A percentile compares a stretch with the other conserved stretches of the same genome.
These are phyloP conservation scores for Nibea albiflora DNA, from an alignment of 2,113 vertebrate genomes.

Conservation along the genomic window DNA sequence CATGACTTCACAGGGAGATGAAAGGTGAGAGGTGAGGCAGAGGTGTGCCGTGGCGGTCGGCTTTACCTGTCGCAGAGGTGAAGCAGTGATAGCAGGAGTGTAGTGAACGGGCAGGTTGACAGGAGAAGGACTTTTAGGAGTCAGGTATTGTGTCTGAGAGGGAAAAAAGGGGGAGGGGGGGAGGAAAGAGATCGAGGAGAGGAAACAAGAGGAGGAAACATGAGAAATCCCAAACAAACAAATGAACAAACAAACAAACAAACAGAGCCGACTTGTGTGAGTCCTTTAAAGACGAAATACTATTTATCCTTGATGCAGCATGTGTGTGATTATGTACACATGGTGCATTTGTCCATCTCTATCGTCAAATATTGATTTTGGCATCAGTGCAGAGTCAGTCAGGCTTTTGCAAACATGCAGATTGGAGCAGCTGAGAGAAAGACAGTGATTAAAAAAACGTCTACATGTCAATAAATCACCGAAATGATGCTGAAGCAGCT, in stretches of 20 bases:
- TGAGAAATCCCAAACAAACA: background rate
- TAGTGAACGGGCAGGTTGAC: constrained; percentile 83
- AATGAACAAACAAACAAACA: background rate
- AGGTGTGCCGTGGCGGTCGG: accelerated
- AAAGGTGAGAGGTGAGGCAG: background rate
- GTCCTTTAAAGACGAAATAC: background rate
- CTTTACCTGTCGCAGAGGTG: constrained; percentile 82
- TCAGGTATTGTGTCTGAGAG: constrained; percentile 71
- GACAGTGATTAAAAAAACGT: background rate
- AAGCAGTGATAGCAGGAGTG: constrained; percentile 83
- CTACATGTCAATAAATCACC: background rate
- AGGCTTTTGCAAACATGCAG: background rate
- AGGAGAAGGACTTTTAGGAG: constrained; percentile 77
- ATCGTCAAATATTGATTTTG: constrained; percentile 8
- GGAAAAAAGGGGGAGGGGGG: background rate
- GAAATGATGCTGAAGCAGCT: background rate
- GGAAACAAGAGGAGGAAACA: background rate
- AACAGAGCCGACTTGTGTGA: background rate
- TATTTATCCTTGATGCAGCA: background rate
- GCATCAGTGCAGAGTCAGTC: background rate
- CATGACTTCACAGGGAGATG: background rate
- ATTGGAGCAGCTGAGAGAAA: background rate
- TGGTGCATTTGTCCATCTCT: background rate
- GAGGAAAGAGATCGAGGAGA: background rate
- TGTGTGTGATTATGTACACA: background rate